phyloP scores from a whole-genome alignment of 2,113 vertebrate genomes.

The Menidia beryllina region DNA sequence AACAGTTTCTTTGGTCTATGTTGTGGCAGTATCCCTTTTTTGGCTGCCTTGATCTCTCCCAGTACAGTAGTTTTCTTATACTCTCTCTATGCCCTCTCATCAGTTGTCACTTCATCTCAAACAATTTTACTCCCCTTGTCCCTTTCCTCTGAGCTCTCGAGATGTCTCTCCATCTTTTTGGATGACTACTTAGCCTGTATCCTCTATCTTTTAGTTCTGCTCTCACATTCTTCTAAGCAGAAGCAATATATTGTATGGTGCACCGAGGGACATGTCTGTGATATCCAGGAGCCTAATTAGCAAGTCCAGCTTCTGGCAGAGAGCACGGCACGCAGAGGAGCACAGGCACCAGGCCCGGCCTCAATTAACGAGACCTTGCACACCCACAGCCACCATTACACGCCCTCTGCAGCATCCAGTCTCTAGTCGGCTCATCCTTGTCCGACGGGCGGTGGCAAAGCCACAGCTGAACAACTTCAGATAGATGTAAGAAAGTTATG shows the following conservation, averaged over 20 bases:
- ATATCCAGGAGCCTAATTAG: conserved; percentile 84
- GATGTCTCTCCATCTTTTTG: conserved; percentile 36
- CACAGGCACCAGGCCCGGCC: conserved; percentile 66
- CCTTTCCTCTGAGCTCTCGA: conserved; percentile 24
- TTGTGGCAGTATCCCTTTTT: conserved; percentile 53
- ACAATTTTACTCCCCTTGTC: conserved; percentile 26
- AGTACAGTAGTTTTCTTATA: conserved; percentile 44
- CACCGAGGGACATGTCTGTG: conserved; percentile 76
- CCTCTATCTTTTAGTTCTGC: conserved; percentile 23
- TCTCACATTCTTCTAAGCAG: conserved; percentile 44
- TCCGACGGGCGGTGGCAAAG: conserved; percentile 34
- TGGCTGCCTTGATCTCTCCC: conserved; percentile 46
- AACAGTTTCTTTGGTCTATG: conserved; percentile 46
- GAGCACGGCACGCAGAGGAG: conserved; percentile 71
- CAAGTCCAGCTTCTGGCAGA: conserved; percentile 77
- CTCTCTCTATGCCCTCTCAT: conserved; percentile 47
- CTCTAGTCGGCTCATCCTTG: conserved; percentile 59
- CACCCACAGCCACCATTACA: conserved; percentile 71
- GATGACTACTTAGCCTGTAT: conserved; percentile 1
- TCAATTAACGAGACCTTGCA: conserved; percentile 82
- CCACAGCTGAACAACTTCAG: conserved; percentile 55
- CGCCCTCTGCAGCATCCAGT: conserved; percentile 61
- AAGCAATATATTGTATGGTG: conserved; percentile 63
- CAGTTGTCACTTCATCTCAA: conserved; percentile 51
- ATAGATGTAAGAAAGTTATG: conserved; percentile 50